Evolutionary conservation across 2,113 vertebrate species (phyloP), one percentile per base, ranked within the genome.

Genomic region (Lethenteron reissneri): DNA sequence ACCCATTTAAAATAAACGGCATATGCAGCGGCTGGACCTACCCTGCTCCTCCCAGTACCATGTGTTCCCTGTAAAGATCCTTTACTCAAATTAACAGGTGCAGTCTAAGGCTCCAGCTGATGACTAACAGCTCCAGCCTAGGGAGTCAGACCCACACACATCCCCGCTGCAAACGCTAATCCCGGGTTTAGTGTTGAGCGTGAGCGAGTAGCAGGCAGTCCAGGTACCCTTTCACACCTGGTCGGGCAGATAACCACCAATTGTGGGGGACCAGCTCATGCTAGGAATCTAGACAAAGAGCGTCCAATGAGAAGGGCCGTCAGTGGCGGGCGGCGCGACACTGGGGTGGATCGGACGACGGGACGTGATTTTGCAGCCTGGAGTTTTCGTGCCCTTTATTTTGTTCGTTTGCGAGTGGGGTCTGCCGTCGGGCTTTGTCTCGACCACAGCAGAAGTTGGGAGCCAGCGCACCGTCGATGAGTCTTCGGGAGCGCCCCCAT

Each of bases 201-300:
- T 41, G 41, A 77, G 77, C 76, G 78, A 79, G 79, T 79, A 80
- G 80, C 79, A 83, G 84, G 85, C 78, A 85, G 84, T 87, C 87
- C 86, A 85, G 86, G 84, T 90, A 90, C 87, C 87, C 87, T 88
- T 79, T 85, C 83, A 88, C 87, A 90, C 88, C 88, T 82, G 86
- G 86, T 88, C 87, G 41, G 41, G 41, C 41, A 41, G 41, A 41
- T 41, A 41, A 41, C 41, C 41, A 41, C 41, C 41, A 41, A 41
- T 41, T 41, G 41, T 41, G 41, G 41, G 41, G 41, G 41, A 41
- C 41, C 41, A 41, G 41, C 41, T 41, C 41, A 41, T 86, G 86
- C 82, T 88, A 85, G 86, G 88, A 88, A 87, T 86, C 85, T 89
- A 89, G 87, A 86, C 86, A 89, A 88, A 86, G 86, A 85, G 82